These are phyloP conservation scores for Tromatobia lineatoria DNA, from an alignment of 2,888 invertebrate genomes.

Conservation along the genomic window DNA sequence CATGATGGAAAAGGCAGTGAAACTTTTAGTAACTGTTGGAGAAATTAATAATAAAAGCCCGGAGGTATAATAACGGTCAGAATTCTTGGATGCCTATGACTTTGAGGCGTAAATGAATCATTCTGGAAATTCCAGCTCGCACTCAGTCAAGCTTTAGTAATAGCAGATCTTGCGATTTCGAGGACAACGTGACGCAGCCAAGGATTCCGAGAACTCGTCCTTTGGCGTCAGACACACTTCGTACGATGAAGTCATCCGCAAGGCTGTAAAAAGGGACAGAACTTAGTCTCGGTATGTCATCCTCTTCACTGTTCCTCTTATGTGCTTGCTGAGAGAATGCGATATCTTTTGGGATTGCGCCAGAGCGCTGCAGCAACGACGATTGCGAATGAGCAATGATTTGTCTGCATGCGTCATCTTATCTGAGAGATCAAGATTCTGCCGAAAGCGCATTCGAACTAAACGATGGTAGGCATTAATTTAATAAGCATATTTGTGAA, in stretches of 20 bases:
- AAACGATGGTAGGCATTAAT: background rate
- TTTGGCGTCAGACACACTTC: constrained; percentile 50
- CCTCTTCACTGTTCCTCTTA: constrained; percentile 33
- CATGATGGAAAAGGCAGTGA: background rate
- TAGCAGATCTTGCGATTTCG: constrained; percentile 38
- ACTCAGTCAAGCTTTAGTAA: constrained; percentile 25
- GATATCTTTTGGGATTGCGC: constrained; percentile 60
- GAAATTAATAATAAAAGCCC: background rate
- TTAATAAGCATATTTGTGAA: background rate
- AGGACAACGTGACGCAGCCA: constrained; percentile 54
- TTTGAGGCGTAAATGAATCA: constrained; percentile 35
- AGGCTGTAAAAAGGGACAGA: constrained; percentile 31
- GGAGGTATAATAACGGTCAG: background rate
- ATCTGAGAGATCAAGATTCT: background rate
- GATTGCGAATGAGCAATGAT: constrained; percentile 38
- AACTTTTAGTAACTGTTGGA: background rate
- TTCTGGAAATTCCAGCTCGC: constrained; percentile 42
- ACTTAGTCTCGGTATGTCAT: constrained; percentile 29
- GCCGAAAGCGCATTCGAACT: background rate
- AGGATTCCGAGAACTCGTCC: constrained; percentile 52
- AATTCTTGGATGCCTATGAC: constrained; percentile 25
- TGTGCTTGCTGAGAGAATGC: constrained; percentile 43
- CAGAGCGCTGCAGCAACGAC: constrained; percentile 44
- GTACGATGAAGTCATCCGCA: constrained; percentile 56
- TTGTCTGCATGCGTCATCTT: constrained; percentile 52